Conservation (phyloP, 2,797 vertebrate genomes). For the Coregonus suidteri region DNA sequence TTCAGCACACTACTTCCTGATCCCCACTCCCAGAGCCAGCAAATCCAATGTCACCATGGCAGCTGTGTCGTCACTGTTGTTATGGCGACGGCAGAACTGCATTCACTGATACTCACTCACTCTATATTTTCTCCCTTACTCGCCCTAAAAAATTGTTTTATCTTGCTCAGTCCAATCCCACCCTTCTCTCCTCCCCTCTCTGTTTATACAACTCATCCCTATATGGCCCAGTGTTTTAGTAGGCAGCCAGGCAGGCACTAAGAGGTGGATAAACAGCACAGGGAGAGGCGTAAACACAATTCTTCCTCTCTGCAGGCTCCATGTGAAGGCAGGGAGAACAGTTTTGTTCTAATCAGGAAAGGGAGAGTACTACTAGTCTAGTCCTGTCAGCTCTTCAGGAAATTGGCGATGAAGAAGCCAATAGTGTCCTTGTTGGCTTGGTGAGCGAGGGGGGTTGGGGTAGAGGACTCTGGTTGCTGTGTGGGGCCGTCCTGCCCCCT, state of each 20-base stretch:
- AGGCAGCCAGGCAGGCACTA: conserved; percentile 55
- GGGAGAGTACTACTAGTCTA: conserved; percentile 20
- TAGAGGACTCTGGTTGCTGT: conserved; percentile 31
- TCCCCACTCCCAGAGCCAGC: conserved; percentile 70
- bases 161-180: too few species aligned
- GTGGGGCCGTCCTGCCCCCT: neutral
- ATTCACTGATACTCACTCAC: conserved; percentile 11
- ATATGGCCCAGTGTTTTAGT: conserved; percentile 65
- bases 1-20: conserved; percentile 74
- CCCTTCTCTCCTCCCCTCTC: conserved; percentile 21
- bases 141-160: neutral
- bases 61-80: conserved; percentile 82
- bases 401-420: conserved; percentile 97
- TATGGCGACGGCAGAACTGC: conserved; percentile 62
- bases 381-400: conserved; percentile 76
- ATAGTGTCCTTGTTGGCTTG: conserved; percentile 89
- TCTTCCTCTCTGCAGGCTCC: conserved; percentile 43
- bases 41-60: conserved; percentile 79
- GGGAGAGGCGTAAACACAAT: conserved; percentile 55
- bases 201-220: conserved; percentile 71
- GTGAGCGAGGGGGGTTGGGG: conserved; percentile 50
- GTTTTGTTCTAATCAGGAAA: neutral
- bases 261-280: conserved; percentile 62
- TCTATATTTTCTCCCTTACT: conserved; percentile 12
- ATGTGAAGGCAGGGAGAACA: conserved; percentile 9